Conservation (phyloP, 2,888 invertebrate genomes). For the Cheilosia pagana region DNA sequence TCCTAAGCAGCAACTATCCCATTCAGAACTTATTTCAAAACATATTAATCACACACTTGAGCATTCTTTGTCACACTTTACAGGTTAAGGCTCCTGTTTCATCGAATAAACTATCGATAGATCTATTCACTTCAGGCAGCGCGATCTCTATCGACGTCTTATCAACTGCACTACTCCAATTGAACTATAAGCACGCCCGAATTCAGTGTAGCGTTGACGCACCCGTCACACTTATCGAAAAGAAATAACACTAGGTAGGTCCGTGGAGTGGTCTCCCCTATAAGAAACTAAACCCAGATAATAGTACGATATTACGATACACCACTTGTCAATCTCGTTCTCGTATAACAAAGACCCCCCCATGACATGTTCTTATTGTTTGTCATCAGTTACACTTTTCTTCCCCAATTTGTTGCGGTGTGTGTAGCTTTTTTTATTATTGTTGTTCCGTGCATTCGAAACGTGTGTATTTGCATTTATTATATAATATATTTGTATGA, state of each 20-base stretch:
- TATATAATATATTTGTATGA: constrained; percentile 49
- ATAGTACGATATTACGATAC: constrained; percentile 29
- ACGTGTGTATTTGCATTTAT: constrained; percentile 72
- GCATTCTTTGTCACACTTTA: neutral
- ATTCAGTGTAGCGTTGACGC: constrained; percentile 21
- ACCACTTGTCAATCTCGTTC: constrained; percentile 63
- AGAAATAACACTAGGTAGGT: constrained; percentile 1
- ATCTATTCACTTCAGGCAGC: neutral
- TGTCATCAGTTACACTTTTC: constrained; percentile 40
- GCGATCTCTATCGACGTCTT: constrained; percentile 39
- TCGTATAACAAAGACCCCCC: constrained; percentile 47
- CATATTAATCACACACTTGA: neutral
- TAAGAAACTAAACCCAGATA: constrained; percentile 52
- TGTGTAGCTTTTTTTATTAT: constrained; percentile 33
- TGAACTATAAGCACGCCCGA: constrained; percentile 62
- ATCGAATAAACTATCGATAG: neutral
- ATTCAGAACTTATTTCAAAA: neutral
- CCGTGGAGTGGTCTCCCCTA: constrained; percentile 31
- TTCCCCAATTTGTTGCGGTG: constrained; percentile 43
- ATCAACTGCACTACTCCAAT: constrained; percentile 53
- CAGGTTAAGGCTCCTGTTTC: neutral
- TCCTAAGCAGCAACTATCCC: constrained; percentile 7
- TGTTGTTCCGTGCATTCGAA: constrained; percentile 58
- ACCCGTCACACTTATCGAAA: constrained; percentile 18
- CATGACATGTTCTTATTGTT: constrained; percentile 16